Conservation (phyloP, 1,140 invertebrate species). For the Brachystomella parvula region DNA sequence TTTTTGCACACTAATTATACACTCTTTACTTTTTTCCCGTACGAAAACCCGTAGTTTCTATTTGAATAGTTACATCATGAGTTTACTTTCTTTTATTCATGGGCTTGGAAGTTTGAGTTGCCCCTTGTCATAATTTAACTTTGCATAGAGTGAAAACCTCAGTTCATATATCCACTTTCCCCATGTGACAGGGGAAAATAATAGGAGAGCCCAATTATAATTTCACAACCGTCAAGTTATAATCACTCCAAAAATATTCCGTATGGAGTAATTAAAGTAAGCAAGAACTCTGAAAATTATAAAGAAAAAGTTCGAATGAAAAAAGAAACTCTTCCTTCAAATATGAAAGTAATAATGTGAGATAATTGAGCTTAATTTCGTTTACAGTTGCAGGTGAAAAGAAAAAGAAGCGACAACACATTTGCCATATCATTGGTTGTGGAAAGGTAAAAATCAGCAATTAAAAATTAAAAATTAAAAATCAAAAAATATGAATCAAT, state of each 20-base stretch:
- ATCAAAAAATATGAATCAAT: too few relatives aligned
- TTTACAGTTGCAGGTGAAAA: conserved; percentile 27
- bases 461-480: conserved; percentile 40
- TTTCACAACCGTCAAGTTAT: too few relatives aligned
- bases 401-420: conserved; percentile 51
- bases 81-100: background rate
- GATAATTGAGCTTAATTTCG: background rate
- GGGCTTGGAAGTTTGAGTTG: background rate
- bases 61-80: background rate
- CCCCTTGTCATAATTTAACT: background rate
- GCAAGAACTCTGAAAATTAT: too few relatives aligned
- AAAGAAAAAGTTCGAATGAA: too few relatives aligned
- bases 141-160: background rate
- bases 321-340: too few relatives aligned
- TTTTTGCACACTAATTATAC: background rate
- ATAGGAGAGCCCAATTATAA: too few relatives aligned
- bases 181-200: too few relatives aligned
- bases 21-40: background rate
- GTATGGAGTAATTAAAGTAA: too few relatives aligned
- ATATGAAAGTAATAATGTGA: too few relatives aligned
- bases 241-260: too few relatives aligned
- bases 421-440: conserved; percentile 56
- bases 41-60: background rate
- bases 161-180: too few relatives aligned
- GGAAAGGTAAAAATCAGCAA: conserved; percentile 40